phyloP scores from a whole-genome alignment of 2,888 invertebrate genomes.

The Sipha maydis region DNA sequence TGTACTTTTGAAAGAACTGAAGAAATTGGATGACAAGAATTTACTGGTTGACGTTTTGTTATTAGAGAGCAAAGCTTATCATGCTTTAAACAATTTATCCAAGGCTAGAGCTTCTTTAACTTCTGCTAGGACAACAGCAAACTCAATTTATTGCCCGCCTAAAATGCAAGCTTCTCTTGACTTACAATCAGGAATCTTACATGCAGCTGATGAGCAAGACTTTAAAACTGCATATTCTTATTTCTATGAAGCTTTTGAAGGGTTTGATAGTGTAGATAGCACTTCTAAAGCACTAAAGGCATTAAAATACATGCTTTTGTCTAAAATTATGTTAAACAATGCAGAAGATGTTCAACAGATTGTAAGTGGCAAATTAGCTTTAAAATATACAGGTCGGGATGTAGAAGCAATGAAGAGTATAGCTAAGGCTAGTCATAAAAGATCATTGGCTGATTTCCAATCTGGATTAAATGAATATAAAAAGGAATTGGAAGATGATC shows the following conservation, averaged over 20 bases:
- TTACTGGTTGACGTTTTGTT: conserved; percentile 97
- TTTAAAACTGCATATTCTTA: conserved; percentile 99
- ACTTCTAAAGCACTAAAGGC: conserved; percentile 87
- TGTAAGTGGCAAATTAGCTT: conserved; percentile 94
- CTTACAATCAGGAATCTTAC: conserved; percentile 96
- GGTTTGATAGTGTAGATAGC: conserved; percentile 94
- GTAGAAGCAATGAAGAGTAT: conserved; percentile 98
- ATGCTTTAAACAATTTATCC: conserved; percentile 95
- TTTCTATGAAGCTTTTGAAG: conserved; percentile 99
- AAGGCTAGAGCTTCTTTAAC: conserved; percentile 96
- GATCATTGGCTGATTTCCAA: conserved; percentile 97
- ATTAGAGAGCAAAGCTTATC: conserved; percentile 98
- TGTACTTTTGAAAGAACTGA: conserved; percentile 90
- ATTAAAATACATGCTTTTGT: conserved; percentile 98
- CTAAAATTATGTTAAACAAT: conserved; percentile 97
- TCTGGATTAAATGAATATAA: conserved; percentile 86
- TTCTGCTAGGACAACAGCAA: conserved; percentile 98
- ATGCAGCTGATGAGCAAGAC: conserved; percentile 99
- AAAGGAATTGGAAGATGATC: conserved; percentile 91
- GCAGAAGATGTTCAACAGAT: conserved; percentile 96
- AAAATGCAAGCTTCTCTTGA: conserved; percentile 98
- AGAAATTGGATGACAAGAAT: conserved; percentile 99
- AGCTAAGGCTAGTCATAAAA: conserved; percentile 94
- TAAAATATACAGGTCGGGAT: conserved; percentile 95
- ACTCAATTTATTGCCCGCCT: conserved; percentile 98